A percentile compares a stretch with the other conserved stretches of the same genome.
These are phyloP conservation scores for Sinocyclocheilus anshuiensis DNA, from an alignment of 2,113 vertebrate species.

Conservation along the genomic window DNA sequence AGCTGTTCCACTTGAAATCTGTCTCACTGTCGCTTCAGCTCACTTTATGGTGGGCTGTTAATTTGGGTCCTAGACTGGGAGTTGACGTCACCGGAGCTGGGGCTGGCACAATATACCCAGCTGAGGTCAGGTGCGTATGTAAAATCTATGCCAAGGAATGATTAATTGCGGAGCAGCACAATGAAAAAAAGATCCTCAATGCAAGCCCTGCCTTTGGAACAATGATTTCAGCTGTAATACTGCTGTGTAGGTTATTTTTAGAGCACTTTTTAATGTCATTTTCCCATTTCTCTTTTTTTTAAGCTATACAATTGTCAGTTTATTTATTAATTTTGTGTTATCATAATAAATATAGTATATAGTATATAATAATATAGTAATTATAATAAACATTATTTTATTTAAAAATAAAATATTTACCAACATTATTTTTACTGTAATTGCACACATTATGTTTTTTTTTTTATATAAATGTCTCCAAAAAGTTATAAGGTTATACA, in stretches of 20 bases:
- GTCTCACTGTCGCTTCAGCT: constrained; percentile 33
- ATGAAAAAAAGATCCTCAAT: background rate
- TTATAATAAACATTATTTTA: no score
- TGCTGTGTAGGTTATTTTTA: constrained; percentile 28
- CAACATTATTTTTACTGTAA: background rate
- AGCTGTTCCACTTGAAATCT: constrained; percentile 41
- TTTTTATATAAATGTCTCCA: background rate
- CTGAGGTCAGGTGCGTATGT: constrained; percentile 44
- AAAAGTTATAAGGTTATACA: background rate
- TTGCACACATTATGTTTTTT: background rate
- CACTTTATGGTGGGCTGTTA: constrained; percentile 36
- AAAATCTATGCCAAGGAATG: constrained; percentile 46
- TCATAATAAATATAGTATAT: no score
- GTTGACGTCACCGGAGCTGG: constrained; percentile 53
- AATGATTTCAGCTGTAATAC: constrained; percentile 18
- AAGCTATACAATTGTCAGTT: background rate
- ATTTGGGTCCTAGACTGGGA: constrained; percentile 31
- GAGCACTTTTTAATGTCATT: background rate
- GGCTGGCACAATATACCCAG: constrained; percentile 29
- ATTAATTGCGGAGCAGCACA: constrained; percentile 52
- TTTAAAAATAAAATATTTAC: background rate
- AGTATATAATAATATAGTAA: no score
- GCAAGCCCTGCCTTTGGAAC: constrained; percentile 13
- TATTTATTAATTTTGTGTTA: no score
- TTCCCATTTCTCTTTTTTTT: background rate